These are phyloP conservation scores for Picathartes gymnocephalus DNA, from an alignment of 2,113 vertebrate species.

Conservation along the genomic window DNA sequence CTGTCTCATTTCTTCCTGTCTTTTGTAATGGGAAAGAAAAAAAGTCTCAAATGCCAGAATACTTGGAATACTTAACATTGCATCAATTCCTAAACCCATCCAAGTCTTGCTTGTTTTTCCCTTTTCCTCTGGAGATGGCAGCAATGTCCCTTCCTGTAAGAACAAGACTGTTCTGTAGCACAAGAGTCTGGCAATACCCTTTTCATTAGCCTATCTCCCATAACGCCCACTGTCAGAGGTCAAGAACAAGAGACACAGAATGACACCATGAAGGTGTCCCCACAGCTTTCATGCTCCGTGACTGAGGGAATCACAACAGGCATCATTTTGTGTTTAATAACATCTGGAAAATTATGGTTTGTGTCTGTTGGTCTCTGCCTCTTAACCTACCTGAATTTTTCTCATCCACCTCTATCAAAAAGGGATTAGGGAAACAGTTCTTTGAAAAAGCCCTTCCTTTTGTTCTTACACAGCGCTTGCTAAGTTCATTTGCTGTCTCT, in stretches of 20 bases:
- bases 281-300: not conserved
- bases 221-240: not conserved
- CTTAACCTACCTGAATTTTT: not conserved
- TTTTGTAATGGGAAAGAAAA: not conserved
- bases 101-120: not conserved
- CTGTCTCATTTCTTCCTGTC: not conserved
- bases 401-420: not conserved
- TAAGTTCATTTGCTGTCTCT: not conserved
- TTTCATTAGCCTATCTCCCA: not conserved
- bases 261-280: not conserved
- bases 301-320: not conserved
- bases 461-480: not conserved
- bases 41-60: not conserved
- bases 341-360: not conserved
- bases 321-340: not conserved
- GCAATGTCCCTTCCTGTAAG: not conserved
- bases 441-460: not conserved
- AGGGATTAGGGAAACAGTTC: not conserved
- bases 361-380: not conserved
- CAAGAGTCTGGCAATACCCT: not conserved
- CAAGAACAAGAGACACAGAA: not conserved
- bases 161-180: not conserved
- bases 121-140: not conserved
- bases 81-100: not conserved
- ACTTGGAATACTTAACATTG: not conserved